A percentile compares a stretch with the other conserved stretches of the same genome.
These are phyloP conservation scores for Apocrypta bakeri DNA, from an alignment of 1,140 invertebrate species.

Conservation along the genomic window DNA sequence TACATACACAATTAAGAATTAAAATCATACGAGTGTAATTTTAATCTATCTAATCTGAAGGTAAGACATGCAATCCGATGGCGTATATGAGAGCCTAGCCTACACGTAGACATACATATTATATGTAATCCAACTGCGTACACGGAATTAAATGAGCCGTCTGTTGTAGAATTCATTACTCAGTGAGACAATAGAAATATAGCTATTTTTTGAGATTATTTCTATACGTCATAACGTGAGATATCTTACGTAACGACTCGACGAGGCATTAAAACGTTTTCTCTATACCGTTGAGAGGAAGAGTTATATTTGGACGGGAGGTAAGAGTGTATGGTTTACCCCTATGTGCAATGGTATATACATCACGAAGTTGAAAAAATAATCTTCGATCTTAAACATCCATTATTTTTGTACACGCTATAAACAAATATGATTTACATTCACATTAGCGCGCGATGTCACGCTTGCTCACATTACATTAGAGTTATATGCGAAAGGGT, in stretches of 20 bases:
- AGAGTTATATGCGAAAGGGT: neutral
- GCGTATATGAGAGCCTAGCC: neutral
- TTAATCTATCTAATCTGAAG: neutral
- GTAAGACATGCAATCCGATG: neutral
- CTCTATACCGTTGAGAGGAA: too few species aligned
- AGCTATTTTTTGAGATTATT: too few species aligned
- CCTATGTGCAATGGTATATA: too few species aligned
- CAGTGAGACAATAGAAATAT: slow-evolving; percentile 19
- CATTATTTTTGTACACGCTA: slow-evolving; percentile 4
- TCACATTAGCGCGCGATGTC: neutral
- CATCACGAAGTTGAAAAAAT: neutral
- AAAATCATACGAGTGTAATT: slow-evolving; percentile 9
- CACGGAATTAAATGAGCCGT: neutral
- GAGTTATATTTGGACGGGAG: too few species aligned
- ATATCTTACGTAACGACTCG: neutral
- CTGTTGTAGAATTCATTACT: neutral
- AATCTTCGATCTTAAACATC: neutral
- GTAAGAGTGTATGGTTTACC: too few species aligned
- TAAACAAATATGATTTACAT: slow-evolving; percentile 32
- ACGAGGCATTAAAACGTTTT: too few species aligned
- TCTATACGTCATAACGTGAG: neutral
- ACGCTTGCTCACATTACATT: neutral
- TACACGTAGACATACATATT: too few species aligned
- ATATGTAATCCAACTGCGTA: neutral
- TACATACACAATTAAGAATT: too few species aligned